phyloP scores from a whole-genome alignment of 2,113 vertebrate genomes.

The Laticauda laticaudata region DNA sequence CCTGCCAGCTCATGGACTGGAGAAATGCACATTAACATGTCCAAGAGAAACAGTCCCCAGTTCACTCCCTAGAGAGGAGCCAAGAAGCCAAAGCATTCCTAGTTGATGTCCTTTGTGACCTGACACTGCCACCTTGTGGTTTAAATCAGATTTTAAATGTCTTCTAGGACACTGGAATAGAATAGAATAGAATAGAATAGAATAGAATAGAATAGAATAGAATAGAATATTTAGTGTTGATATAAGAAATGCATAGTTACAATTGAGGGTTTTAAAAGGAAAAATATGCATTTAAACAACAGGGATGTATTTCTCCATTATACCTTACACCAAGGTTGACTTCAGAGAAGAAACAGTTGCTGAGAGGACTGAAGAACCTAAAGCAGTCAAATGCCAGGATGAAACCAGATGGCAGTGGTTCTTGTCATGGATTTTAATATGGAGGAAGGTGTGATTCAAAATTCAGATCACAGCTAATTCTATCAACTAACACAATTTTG shows the following conservation, averaged over 20 bases:
- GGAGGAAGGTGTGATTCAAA: not conserved
- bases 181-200: too few species aligned
- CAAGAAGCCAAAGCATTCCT: not conserved
- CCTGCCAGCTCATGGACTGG: not conserved
- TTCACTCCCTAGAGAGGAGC: not conserved
- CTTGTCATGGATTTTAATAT: rapidly evolving
- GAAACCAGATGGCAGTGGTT: not conserved
- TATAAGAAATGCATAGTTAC: not conserved
- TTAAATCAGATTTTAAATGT: not conserved
- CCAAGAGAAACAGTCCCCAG: not conserved
- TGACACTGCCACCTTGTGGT: not conserved
- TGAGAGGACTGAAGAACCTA: not conserved
- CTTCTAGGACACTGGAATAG: not conserved
- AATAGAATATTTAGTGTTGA: not conserved
- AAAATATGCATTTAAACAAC: not conserved
- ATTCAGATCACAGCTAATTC: not conserved
- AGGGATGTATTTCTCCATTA: not conserved
- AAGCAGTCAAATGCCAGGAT: not conserved
- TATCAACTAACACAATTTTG: not conserved
- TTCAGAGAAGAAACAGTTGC: not conserved
- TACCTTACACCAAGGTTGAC: not conserved
- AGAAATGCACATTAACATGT: not conserved
- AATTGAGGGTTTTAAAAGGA: not conserved
- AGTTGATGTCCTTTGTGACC: not conserved
- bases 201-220: too few species aligned